Conservation (phyloP, 2,888 invertebrate genomes). For the Rhingia campestris region DNA sequence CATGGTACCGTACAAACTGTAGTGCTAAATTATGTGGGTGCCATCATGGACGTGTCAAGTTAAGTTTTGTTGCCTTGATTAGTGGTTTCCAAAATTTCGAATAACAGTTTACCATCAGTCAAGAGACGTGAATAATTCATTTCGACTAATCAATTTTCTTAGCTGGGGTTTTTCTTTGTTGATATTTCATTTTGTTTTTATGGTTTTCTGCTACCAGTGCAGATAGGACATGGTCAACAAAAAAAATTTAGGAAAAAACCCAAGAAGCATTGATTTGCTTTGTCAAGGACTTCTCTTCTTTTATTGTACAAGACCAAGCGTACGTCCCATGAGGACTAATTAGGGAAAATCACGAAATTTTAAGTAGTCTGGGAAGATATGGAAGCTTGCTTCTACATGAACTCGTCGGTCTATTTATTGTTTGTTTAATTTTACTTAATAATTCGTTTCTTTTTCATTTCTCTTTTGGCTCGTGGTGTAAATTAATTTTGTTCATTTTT, state of each 20-base stretch:
- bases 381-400: conserved; percentile 16
- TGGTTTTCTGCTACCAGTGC: background rate
- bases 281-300: too few species aligned
- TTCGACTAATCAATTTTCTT: conserved; percentile 21
- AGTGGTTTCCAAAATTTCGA: conserved; percentile 14
- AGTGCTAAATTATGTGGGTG: background rate
- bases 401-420: background rate
- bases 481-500: conserved; percentile 27
- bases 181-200: conserved; percentile 12
- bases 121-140: conserved; percentile 35
- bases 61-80: conserved; percentile 22
- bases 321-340: conserved; percentile 29
- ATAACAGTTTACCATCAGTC: conserved; percentile 17
- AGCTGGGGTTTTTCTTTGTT: conserved; percentile 27
- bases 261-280: too few species aligned
- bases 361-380: background rate
- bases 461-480: background rate
- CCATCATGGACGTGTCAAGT: background rate
- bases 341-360: conserved; percentile 39
- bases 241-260: too few species aligned
- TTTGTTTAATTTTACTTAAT: conserved; percentile 12
- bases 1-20: too few species aligned
- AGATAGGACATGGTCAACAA: background rate
- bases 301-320: background rate
- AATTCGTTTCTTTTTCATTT: conserved; percentile 26